Evolutionary conservation across 2,797 vertebrate species (phyloP), one percentile per base, ranked within the genome.

Genomic region (Amphiprion clarkii): DNA sequence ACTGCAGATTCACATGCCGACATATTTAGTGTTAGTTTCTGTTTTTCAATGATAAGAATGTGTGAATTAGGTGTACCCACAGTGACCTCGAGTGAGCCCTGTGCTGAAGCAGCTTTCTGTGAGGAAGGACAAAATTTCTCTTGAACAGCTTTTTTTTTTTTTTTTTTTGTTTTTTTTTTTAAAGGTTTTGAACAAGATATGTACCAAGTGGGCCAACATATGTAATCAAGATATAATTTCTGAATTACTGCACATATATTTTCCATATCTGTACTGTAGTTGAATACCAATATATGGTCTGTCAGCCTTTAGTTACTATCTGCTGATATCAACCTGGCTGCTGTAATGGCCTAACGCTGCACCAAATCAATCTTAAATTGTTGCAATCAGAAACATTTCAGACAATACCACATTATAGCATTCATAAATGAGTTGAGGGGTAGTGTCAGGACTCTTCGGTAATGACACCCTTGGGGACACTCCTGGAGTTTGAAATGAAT

Each of bases 391-490:
- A 63, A 53, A 14, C 56, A 52, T 19, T 0, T 61, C 5, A 23
- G 54, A 33, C 33, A 13, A 60, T 9, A 31, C 19, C 36, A 67
- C 42, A 79, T 81, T 9, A 68, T 55, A 44, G 23, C 36, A 55
- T 64, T 82, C 59, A 77, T 40, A 58, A 53, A 53, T 21, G 23
- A 39, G 36, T 64, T 78, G 53, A 29, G 62, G 21, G 16, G 42
- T 36, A 66, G 53, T 60, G 67, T 85, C 46, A 23, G 55, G 58
- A 19, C 58, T 71, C 62, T 39, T 74, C 27, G 6, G 56, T 81
- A 86, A 88, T 62, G 68, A 79, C 79, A 67, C 78, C 66, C 76
- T 54, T 29, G 76, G 68, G 81, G 67, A 71, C 27, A 63, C 51
- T 74, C 51, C 13, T 49, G 63, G 60, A 27, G 58, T 74, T 59